Conservation (phyloP, 2,113 vertebrate species). For the Hemiprocne comata region DNA sequence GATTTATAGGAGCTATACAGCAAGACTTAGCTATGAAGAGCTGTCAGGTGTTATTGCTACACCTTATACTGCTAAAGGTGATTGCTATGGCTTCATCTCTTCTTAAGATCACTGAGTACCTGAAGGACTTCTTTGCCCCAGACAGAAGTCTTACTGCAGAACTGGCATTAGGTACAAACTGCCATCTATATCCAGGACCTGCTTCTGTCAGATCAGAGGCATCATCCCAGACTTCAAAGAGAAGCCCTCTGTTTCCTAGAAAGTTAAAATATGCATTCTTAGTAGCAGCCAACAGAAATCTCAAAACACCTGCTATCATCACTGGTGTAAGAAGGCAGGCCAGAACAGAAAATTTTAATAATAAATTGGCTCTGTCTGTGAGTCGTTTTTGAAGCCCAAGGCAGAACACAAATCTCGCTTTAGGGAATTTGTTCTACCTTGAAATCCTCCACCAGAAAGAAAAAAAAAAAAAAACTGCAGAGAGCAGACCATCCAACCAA, state of each 20-base stretch:
- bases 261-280: constrained; percentile 9
- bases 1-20: neutral
- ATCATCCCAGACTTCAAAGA: constrained; percentile 78
- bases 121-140: constrained; percentile 68
- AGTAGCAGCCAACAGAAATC: constrained; percentile 9
- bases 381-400: neutral
- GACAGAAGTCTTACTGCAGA: constrained; percentile 68
- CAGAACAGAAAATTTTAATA: neutral
- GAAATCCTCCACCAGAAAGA: neutral
- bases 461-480: neutral
- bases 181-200: constrained; percentile 67
- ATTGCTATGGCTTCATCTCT: neutral
- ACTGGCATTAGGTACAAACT: constrained; percentile 75
- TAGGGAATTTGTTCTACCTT: neutral
- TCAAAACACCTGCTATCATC: neutral
- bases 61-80: constrained; percentile 8
- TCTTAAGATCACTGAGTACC: constrained; percentile 62
- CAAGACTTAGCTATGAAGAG: neutral
- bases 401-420: neutral
- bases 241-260: constrained; percentile 80
- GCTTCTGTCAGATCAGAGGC: constrained; percentile 55
- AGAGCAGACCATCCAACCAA: neutral
- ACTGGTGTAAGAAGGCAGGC: neutral
- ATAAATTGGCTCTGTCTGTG: neutral
- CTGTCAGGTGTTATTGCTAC: neutral